phyloP scores from a whole-genome alignment of 2,113 vertebrate genomes.

The Salvator merianae region DNA sequence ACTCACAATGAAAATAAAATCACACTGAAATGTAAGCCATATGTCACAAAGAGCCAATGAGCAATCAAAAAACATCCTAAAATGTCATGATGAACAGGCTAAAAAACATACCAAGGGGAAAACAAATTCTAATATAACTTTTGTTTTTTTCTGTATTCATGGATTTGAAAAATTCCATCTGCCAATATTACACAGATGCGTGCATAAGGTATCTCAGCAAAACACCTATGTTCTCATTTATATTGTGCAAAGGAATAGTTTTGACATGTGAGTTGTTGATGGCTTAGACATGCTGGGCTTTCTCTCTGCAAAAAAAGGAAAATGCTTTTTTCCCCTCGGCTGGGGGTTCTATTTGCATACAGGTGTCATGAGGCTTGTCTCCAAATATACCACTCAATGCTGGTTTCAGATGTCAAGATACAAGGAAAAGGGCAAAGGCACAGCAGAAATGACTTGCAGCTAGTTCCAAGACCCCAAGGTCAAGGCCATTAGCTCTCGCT shows the following conservation, averaged over 20 bases:
- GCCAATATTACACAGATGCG: neutral
- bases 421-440: conserved; percentile 56
- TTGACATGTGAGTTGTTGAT: neutral
- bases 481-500: conserved; percentile 50
- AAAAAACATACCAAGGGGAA: neutral
- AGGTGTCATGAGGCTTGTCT: conserved; percentile 50
- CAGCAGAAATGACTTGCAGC: conserved; percentile 41
- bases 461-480: conserved; percentile 43
- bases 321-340: conserved; percentile 40
- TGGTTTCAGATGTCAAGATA: conserved; percentile 58
- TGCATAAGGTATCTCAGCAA: neutral
- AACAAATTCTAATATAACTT: neutral
- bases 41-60: neutral
- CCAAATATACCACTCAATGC: conserved; percentile 43
- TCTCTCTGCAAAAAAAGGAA: conserved; percentile 33
- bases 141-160: neutral
- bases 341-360: conserved; percentile 60
- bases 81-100: neutral
- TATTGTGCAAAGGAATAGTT: conserved; percentile 6
- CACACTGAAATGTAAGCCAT: neutral
- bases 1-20: neutral
- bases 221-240: neutral
- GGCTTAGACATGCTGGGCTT: conserved; percentile 15
- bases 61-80: neutral
- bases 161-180: neutral